Evolutionary conservation across 2,113 vertebrate genomes (phyloP).

Genomic region (Gobio gobio): DNA sequence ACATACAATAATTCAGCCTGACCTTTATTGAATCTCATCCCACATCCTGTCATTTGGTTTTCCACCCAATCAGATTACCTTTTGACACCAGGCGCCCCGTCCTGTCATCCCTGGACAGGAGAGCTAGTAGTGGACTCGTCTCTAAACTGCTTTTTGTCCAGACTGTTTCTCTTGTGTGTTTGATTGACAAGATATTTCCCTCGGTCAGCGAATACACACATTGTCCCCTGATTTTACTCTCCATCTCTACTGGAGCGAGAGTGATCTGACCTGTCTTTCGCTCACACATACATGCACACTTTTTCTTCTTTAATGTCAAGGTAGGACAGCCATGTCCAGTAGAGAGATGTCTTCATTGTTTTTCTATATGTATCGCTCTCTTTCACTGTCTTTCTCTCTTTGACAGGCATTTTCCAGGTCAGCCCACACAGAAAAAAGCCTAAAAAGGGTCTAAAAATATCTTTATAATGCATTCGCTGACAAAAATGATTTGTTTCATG

Average conservation of each 20-base stretch:
- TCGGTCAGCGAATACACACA: background rate
- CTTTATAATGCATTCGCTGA: slow-evolving; percentile 4
- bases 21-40: background rate
- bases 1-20: background rate
- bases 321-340: slow-evolving; percentile 3
- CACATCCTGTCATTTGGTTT: background rate
- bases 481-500: slow-evolving; percentile 3
- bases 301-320: background rate
- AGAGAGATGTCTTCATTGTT: slow-evolving; percentile 20
- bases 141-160: slow-evolving; percentile 18
- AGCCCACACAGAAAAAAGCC: background rate
- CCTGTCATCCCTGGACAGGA: background rate
- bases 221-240: slow-evolving; percentile 2
- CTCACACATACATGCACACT: slow-evolving; percentile 4
- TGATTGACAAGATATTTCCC: slow-evolving; percentile 30
- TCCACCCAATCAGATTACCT: background rate
- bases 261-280: background rate
- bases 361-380: slow-evolving; percentile 15
- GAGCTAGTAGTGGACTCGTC: background rate
- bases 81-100: background rate
- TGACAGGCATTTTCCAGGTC: slow-evolving; percentile 24
- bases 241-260: background rate
- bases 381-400: slow-evolving; percentile 1
- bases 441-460: slow-evolving; percentile 4
- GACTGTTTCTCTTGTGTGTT: background rate